Conservation (phyloP, 2,888 invertebrate genomes). For the Lasioglossum malachurum region DNA sequence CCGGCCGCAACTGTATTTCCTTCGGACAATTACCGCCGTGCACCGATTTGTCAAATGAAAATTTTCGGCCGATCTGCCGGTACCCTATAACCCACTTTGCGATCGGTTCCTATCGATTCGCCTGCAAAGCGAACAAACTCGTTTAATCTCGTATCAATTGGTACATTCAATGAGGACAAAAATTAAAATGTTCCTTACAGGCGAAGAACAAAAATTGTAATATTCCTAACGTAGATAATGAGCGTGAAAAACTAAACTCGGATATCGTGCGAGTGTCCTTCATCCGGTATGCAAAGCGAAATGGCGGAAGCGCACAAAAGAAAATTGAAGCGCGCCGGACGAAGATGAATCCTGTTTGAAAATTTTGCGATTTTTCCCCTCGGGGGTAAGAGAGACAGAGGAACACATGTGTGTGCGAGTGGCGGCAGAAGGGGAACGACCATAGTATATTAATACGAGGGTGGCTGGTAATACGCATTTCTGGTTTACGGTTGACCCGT, state of each 20-base stretch:
- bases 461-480: slow-evolving; percentile 42
- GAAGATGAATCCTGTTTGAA: not conserved
- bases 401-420: not conserved
- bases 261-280: not conserved
- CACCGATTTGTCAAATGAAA: not conserved
- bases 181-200: not conserved
- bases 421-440: not conserved
- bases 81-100: not conserved
- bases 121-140: not conserved
- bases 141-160: not conserved
- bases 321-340: not conserved
- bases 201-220: not conserved
- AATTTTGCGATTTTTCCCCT: not conserved
- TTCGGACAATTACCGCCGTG: not conserved
- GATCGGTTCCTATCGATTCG: not conserved
- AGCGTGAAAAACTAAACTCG: not conserved
- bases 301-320: not conserved
- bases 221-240: not conserved
- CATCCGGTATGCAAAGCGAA: not conserved
- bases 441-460: slow-evolving; percentile 15
- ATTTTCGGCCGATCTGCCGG: not conserved
- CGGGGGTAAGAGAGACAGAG: not conserved
- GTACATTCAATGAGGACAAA: not conserved
- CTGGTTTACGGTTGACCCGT: slow-evolving; percentile 62
- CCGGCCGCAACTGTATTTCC: not conserved